phyloP scores from a whole-genome alignment of 1,140 invertebrate species.

The Drosophila oshimai region DNA sequence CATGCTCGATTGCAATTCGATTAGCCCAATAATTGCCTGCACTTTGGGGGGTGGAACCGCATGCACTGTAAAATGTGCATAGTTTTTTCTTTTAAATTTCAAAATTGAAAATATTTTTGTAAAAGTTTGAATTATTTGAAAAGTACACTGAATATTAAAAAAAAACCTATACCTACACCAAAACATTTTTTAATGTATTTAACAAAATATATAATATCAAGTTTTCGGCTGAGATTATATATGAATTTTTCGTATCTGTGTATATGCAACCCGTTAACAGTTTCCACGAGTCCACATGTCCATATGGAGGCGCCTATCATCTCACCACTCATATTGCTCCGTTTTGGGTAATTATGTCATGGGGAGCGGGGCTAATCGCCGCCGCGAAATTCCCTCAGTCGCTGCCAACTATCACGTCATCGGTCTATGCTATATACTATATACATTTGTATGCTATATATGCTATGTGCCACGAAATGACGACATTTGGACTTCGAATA shows the following conservation, averaged over 20 bases:
- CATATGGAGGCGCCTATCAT: slow-evolving; percentile 25
- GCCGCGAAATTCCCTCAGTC: background rate
- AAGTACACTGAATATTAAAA: too few species aligned
- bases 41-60: slow-evolving; percentile 2
- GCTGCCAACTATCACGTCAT: slow-evolving; percentile 33
- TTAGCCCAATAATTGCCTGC: slow-evolving; percentile 6
- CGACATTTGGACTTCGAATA: slow-evolving; percentile 12
- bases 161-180: too few species aligned
- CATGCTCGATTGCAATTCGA: slow-evolving; percentile 27
- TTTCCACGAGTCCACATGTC: background rate
- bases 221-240: too few species aligned
- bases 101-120: too few species aligned
- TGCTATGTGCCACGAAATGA: slow-evolving; percentile 6
- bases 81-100: too few species aligned
- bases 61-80: background rate
- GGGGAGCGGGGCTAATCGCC: background rate
- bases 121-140: too few species aligned
- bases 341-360: slow-evolving; percentile 43
- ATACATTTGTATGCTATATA: background rate
- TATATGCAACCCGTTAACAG: background rate
- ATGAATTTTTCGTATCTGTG: background rate
- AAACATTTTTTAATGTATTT: too few species aligned
- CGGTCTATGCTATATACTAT: background rate
- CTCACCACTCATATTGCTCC: slow-evolving; percentile 15
- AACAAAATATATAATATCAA: too few species aligned